These are phyloP conservation scores for Neuroterus valhalla DNA, from an alignment of 1,140 invertebrate species.

Conservation along the genomic window DNA sequence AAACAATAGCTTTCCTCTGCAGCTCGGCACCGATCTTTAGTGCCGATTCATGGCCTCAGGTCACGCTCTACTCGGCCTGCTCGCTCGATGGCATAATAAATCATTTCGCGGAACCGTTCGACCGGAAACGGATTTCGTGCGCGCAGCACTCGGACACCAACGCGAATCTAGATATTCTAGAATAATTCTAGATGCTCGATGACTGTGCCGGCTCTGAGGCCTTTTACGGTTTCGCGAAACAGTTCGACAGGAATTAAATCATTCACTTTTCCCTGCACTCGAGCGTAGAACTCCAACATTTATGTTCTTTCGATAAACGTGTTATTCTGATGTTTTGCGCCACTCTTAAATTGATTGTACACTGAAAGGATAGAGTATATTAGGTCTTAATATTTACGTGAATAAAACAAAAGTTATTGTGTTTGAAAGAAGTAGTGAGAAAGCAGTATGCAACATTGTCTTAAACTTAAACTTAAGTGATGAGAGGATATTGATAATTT, in stretches of 20 bases:
- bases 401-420: too few species aligned
- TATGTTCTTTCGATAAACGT: not conserved
- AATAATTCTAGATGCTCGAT: conserved; percentile 47
- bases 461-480: too few species aligned
- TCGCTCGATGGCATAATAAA: conserved; percentile 72
- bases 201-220: conserved; percentile 49
- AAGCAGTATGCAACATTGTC: too few species aligned
- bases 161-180: conserved; percentile 47
- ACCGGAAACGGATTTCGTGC: conserved; percentile 72
- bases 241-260: not conserved
- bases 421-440: too few species aligned
- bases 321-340: not conserved
- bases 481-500: too few species aligned
- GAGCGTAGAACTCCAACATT: not conserved
- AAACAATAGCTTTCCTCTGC: conserved; percentile 63
- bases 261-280: conserved; percentile 22
- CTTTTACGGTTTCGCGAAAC: conserved; percentile 16
- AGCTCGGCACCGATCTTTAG: conserved; percentile 54
- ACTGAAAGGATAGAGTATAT: too few species aligned
- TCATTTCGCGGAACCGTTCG: conserved; percentile 72
- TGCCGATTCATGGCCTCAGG: conserved; percentile 69
- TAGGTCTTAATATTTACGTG: too few species aligned
- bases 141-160: conserved; percentile 53
- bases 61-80: conserved; percentile 68
- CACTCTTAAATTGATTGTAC: too few species aligned